Conservation (phyloP, 2,113 vertebrate genomes). For the Xyrauchen texanus region DNA sequence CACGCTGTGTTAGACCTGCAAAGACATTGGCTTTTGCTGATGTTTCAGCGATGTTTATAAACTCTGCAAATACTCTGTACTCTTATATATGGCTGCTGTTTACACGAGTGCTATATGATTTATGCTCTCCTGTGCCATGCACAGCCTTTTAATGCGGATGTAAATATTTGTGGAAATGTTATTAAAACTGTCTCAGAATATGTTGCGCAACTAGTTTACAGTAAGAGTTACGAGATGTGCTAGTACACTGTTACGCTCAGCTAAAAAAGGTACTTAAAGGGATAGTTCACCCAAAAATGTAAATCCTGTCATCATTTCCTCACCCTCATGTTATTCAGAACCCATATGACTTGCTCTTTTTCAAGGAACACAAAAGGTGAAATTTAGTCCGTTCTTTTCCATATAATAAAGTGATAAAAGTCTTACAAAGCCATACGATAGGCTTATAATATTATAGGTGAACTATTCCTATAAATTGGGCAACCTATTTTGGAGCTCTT, state of each 20-base stretch:
- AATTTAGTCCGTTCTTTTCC: no score
- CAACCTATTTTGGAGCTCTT: no score
- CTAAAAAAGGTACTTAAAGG: neutral
- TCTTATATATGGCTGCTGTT: constrained; percentile 49
- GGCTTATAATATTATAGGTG: no score
- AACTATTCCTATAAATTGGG: no score
- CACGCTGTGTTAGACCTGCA: constrained; percentile 70
- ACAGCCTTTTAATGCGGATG: constrained; percentile 40
- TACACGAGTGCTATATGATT: constrained; percentile 50
- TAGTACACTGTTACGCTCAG: constrained; percentile 15
- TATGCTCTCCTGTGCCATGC: constrained; percentile 49
- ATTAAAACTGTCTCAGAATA: constrained; percentile 47
- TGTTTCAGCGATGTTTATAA: constrained; percentile 69
- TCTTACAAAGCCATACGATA: no score
- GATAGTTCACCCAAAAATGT: no score
- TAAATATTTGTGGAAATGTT: constrained; percentile 55
- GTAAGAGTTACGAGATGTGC: constrained; percentile 42
- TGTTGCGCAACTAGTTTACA: constrained; percentile 45
- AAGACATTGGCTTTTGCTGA: constrained; percentile 67
- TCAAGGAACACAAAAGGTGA: no score
- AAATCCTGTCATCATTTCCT: no score
- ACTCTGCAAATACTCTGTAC: constrained; percentile 56
- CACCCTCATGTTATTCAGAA: no score
- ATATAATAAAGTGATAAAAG: no score
- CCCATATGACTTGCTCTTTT: no score